phyloP scores from a whole-genome alignment of 2,797 vertebrate species.

The Valencia hispanica region DNA sequence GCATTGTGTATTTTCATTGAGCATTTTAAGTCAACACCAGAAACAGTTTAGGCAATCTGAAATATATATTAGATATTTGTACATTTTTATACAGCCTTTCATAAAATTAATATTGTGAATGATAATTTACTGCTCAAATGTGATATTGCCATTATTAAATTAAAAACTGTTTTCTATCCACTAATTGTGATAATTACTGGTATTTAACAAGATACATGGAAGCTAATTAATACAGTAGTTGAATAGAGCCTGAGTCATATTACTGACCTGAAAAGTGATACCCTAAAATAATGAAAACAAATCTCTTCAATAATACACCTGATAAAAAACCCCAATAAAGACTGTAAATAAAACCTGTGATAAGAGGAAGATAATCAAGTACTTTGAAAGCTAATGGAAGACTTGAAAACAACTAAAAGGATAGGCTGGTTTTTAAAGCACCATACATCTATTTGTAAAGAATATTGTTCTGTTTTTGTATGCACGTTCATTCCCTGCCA shows the following conservation, averaged over 20 bases:
- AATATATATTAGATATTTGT: conserved; percentile 14
- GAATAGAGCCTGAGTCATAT: conserved; percentile 72
- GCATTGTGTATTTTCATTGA: conserved; percentile 59
- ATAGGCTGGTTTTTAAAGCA: conserved; percentile 1
- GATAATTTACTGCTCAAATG: conserved; percentile 19
- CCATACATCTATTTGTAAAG: conserved; percentile 20
- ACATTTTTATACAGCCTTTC: conserved; percentile 12
- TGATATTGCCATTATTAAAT: conserved; percentile 42
- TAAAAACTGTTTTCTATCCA: conserved; percentile 25
- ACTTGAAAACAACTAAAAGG: conserved; percentile 3
- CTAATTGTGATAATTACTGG: conserved; percentile 38
- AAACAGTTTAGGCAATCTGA: conserved; percentile 9
- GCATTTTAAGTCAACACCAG: conserved; percentile 25
- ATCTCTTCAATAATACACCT: conserved; percentile 57
- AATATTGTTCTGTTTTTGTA: conserved; percentile 2
- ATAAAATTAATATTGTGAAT: conserved; percentile 18
- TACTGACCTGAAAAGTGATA: conserved; percentile 60
- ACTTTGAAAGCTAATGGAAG: conserved; percentile 26
- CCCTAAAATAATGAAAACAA: conserved; percentile 42
- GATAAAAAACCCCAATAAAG: conserved; percentile 23
- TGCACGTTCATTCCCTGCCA: conserved; percentile 11
- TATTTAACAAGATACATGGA: conserved; percentile 53
- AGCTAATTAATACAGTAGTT: conserved; percentile 75
- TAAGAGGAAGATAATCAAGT: conserved; percentile 30
- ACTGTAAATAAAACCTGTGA: conserved; percentile 39